Evolutionary conservation across 2,797 vertebrate species (phyloP), one percentile per base, ranked within the genome.

Genomic region (Hybognathus amarus): DNA sequence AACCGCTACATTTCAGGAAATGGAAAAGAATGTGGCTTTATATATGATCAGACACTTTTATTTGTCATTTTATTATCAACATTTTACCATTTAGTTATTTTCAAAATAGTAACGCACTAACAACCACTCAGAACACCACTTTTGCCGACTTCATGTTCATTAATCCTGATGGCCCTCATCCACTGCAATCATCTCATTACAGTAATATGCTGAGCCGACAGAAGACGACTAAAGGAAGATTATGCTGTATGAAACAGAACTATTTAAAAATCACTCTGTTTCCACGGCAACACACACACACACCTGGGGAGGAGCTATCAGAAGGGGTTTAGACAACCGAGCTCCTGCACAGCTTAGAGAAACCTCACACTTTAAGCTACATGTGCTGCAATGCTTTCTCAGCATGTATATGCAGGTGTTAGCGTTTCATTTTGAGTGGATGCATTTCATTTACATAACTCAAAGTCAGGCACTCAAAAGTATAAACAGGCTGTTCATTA

Each of bases 271-370:
- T 74, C 42, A 52, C 13, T 54, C 45, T 0, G 63, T 83, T 77
- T 24, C 82, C 74, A 69, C 1, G 50, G 71, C 66, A 83, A 83
- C 82, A 69, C 63, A 36, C 33, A 33, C 42, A 33, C 45, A 74
- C 63, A 83, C 74, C 82, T 83, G 64, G 38, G n/a, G 50, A 77
- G 18, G 11, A 77, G 47, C 67, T 36, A 50, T 64, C 80, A 50
- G 20, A 40, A 11, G n/a, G 22, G 45, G 42, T 66, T 73, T 82
- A 73, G 68, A 64, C 54, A 75, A 80, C 50, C 2, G 12, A 27
- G 50, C 78, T 82, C 80, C 63, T 27, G 38, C 42, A 64, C n/a
- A 40, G 56, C 33, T 75, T 66, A 54, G 6, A 76, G 30, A 75
- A 67, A 67, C 22, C 71, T 64, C 59, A 82, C n/a, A 75, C 0